phyloP scores from a whole-genome alignment of 2,797 vertebrate species.

The Cynopterus sphinx region DNA sequence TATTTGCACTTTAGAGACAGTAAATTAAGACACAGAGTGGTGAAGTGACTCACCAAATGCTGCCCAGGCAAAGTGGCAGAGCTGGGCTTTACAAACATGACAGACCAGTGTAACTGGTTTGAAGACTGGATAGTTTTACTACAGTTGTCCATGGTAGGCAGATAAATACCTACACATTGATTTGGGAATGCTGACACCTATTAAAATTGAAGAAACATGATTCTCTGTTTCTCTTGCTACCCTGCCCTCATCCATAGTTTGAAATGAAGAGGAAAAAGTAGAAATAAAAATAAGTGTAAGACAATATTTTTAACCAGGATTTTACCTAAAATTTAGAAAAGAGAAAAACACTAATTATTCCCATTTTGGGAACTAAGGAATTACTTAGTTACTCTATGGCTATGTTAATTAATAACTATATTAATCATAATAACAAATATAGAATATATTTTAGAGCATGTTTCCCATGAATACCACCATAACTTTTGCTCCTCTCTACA shows the following conservation, averaged over 20 bases:
- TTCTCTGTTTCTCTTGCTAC: background rate
- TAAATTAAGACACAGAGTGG: background rate
- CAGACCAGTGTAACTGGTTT: fast-evolving
- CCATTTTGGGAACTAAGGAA: background rate
- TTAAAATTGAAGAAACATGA: background rate
- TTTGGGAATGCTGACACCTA: background rate
- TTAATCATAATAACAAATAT: background rate
- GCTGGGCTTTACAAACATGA: fast-evolving
- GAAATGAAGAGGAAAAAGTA: background rate
- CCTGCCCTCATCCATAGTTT: background rate
- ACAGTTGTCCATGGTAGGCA: background rate
- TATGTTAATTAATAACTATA: background rate
- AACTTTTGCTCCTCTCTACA: background rate
- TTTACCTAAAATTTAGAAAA: background rate
- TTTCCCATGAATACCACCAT: fast-evolving
- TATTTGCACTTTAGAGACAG: background rate
- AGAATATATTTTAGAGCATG: background rate
- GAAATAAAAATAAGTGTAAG: background rate
- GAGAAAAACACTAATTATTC: background rate
- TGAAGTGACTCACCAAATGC: no score
- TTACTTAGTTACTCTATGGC: background rate
- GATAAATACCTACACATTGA: background rate
- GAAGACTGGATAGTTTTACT: background rate
- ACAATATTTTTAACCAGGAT: background rate
- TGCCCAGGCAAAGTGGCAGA: fast-evolving